Evolutionary conservation across 1,140 invertebrate genomes (phyloP).

Genomic region (Nomia melanderi): DNA sequence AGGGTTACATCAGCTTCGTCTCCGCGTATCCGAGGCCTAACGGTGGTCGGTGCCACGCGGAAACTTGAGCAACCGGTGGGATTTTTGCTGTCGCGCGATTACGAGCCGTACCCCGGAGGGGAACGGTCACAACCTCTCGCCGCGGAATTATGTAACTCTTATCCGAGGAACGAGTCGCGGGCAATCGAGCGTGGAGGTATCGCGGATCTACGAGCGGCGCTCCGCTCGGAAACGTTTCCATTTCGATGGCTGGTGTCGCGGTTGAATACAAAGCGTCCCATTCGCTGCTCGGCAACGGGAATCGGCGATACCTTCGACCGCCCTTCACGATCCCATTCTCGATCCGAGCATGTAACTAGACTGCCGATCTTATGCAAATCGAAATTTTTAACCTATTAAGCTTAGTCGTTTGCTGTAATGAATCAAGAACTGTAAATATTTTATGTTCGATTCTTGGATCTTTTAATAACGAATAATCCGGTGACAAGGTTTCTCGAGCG

Average conservation of each 20-base stretch:
- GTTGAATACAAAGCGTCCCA: not conserved
- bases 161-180: constrained; percentile 3
- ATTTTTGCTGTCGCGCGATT: constrained; percentile 27
- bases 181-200: constrained; percentile 35
- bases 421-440: too few species aligned
- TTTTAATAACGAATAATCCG: too few species aligned
- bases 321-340: too few species aligned
- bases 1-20: not conserved
- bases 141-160: constrained; percentile 40
- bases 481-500: too few species aligned
- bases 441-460: too few species aligned
- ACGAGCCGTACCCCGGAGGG: constrained; percentile 9
- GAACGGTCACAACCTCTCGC: constrained; percentile 33
- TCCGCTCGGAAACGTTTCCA: constrained; percentile 27
- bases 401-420: too few species aligned
- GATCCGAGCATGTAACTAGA: too few species aligned
- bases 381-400: too few species aligned
- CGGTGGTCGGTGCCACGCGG: constrained; percentile 13
- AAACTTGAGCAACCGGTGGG: constrained; percentile 32
- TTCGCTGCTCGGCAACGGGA: too few species aligned
- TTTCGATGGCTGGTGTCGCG: not conserved
- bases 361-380: too few species aligned
- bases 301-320: too few species aligned
- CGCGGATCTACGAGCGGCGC: not conserved
- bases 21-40: not conserved